Conservation (phyloP, 2,797 vertebrate genomes). For the Taeniopygia guttata region DNA sequence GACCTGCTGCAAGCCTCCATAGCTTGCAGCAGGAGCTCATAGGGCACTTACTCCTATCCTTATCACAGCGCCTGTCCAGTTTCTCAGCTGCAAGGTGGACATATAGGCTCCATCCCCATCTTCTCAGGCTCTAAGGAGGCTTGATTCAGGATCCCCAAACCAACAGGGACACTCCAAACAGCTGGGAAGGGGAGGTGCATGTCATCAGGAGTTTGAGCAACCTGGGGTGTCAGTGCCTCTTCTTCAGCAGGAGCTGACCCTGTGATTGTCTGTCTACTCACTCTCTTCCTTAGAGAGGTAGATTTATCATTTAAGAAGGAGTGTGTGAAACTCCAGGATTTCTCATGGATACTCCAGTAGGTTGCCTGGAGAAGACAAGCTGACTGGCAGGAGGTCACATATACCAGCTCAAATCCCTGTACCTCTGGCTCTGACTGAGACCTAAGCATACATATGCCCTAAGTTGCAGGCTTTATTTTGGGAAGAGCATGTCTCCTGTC, state of each 20-base stretch:
- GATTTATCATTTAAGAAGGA: background rate
- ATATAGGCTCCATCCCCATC: background rate
- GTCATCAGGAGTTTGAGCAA: background rate
- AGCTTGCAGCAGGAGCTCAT: background rate
- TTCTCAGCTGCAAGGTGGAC: background rate
- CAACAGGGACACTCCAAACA: background rate
- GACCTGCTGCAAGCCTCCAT: background rate
- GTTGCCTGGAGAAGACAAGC: background rate
- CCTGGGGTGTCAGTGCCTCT: accelerated
- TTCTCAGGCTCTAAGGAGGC: background rate
- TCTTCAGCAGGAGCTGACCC: background rate
- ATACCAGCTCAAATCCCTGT: background rate
- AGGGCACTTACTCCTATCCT: background rate
- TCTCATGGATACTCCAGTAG: background rate
- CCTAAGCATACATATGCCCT: accelerated
- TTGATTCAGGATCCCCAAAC: background rate
- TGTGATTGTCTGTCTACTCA: background rate
- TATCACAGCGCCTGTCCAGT: background rate
- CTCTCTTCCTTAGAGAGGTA: background rate
- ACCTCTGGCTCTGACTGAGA: background rate
- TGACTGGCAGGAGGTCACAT: background rate
- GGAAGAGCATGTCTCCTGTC: background rate
- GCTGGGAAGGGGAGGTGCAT: background rate
- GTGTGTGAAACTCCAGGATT: background rate
- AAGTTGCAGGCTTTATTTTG: background rate